Evolutionary conservation across 2,888 invertebrate species (phyloP).

Genomic region (Anthophora plumipes): DNA sequence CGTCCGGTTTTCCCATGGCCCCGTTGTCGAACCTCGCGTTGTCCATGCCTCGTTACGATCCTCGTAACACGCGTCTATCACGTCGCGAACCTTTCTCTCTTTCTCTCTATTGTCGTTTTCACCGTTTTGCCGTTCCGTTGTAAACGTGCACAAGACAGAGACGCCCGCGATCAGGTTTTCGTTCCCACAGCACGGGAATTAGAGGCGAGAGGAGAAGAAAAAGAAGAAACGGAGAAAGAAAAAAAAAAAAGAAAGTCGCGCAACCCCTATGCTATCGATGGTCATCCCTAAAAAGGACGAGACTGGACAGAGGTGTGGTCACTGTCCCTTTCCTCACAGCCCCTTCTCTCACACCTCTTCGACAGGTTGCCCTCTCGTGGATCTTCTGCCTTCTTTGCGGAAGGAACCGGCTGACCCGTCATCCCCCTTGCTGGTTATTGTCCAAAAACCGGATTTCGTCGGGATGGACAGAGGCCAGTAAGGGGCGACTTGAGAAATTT

Average conservation of each 20-base stretch:
- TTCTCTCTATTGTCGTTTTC: slow-evolving; percentile 51
- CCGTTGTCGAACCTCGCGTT: slow-evolving; percentile 42
- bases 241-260: slow-evolving; percentile 63
- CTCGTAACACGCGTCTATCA: not conserved
- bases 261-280: slow-evolving; percentile 74
- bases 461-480: slow-evolving; percentile 53
- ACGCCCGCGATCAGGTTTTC: slow-evolving; percentile 83
- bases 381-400: slow-evolving; percentile 57
- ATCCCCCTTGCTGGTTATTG: slow-evolving; percentile 60
- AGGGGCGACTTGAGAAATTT: slow-evolving; percentile 46
- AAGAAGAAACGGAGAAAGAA: slow-evolving; percentile 12
- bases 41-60: slow-evolving; percentile 45
- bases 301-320: slow-evolving; percentile 65
- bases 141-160: slow-evolving; percentile 25
- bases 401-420: slow-evolving; percentile 62
- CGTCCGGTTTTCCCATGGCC: slow-evolving; percentile 80
- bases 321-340: slow-evolving; percentile 61
- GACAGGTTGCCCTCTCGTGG: slow-evolving; percentile 65
- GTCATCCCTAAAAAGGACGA: slow-evolving; percentile 76
- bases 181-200: slow-evolving; percentile 81
- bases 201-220: slow-evolving; percentile 18
- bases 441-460: slow-evolving; percentile 64
- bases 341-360: slow-evolving; percentile 58
- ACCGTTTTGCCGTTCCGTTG: not conserved
- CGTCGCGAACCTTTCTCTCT: slow-evolving; percentile 43